Conservation (phyloP, 1,140 invertebrate species). For the Paralvinella palmiformis region DNA sequence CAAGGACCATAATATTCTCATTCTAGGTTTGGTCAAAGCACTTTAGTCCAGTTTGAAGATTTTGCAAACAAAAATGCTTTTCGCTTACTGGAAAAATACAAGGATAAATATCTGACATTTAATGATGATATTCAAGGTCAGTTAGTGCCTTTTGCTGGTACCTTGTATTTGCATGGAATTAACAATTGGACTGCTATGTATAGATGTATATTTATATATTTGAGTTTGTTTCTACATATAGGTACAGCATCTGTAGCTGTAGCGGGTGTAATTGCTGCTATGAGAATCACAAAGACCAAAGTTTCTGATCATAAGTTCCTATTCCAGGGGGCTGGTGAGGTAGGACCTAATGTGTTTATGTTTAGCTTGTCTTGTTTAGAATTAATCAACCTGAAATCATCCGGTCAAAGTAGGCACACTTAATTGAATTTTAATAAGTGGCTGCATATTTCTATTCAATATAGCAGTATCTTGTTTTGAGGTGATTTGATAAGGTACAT, state of each 20-base stretch:
- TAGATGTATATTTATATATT: not conserved
- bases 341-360: constrained; percentile 7
- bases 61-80: constrained; percentile 93
- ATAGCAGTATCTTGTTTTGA: not conserved
- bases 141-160: no score
- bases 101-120: constrained; percentile 81
- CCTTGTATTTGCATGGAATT: no score
- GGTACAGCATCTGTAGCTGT: constrained; percentile 90
- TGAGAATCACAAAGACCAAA: constrained; percentile 68
- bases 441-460: not conserved
- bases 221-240: constrained; percentile 18
- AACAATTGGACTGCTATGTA: not conserved
- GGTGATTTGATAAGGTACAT: not conserved
- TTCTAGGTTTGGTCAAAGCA: constrained; percentile 45
- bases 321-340: constrained; percentile 86
- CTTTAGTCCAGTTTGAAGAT: constrained; percentile 82
- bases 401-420: not conserved
- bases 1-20: no score
- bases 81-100: constrained; percentile 80
- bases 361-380: not conserved
- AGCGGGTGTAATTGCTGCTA: constrained; percentile 77
- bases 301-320: constrained; percentile 77
- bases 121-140: constrained; percentile 88
- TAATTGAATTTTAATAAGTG: not conserved
- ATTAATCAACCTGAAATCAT: not conserved